Evolutionary conservation across 2,797 vertebrate species (phyloP).

Genomic region (Hippoglossus hippoglossus): DNA sequence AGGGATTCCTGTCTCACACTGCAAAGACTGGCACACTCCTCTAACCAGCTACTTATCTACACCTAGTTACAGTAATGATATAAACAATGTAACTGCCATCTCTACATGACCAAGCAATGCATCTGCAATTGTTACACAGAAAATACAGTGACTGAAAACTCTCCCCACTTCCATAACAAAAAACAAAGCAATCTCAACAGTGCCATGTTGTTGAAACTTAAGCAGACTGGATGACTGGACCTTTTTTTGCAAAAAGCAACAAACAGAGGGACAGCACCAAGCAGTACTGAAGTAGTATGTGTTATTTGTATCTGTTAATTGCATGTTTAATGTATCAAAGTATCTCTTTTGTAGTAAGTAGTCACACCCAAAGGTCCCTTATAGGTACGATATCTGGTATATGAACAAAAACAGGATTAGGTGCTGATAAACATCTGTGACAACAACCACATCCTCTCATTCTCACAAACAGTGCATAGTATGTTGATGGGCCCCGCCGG

Average conservation of each 20-base stretch:
- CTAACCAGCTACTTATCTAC: neutral
- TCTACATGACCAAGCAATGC: neutral
- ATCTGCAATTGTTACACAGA: neutral
- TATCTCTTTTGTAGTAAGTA: neutral
- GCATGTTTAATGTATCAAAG: neutral
- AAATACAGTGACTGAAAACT: too few relatives aligned
- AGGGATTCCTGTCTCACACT: neutral
- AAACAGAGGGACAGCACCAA: too few relatives aligned
- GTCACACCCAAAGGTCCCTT: neutral
- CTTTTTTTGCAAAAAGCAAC: too few relatives aligned
- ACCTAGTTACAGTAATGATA: neutral
- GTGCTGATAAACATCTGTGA: slow-evolving; percentile 13
- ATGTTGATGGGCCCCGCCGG: slow-evolving; percentile 19
- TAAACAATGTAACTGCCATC: too few relatives aligned
- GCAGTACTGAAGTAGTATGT: neutral
- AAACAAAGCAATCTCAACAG: too few relatives aligned
- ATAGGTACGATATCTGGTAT: neutral
- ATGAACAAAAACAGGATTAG: slow-evolving; percentile 28
- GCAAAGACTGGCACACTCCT: neutral
- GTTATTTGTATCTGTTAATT: neutral
- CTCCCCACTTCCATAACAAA: too few relatives aligned
- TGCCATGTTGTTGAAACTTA: too few relatives aligned
- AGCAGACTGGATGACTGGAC: too few relatives aligned
- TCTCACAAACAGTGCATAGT: slow-evolving; percentile 32
- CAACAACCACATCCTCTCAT: slow-evolving; percentile 40